Percentiles rank a stretch among this genome's conserved stretches.
Evolutionary conservation across 2,113 vertebrate species (phyloP).

Genomic region (Pseudonaja textilis): DNA sequence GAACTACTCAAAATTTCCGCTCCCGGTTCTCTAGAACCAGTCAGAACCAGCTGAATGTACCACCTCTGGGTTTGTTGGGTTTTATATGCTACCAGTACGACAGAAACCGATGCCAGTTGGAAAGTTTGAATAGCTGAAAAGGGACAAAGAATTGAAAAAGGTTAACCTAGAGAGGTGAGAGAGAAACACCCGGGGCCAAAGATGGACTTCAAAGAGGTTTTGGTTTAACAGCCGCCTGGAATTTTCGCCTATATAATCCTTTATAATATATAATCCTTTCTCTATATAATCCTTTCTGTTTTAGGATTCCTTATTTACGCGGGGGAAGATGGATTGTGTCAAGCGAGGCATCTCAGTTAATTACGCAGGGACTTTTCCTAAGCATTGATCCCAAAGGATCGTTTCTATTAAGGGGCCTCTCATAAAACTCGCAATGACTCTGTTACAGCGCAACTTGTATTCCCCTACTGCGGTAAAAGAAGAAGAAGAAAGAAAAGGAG

Average conservation of each 20-base stretch:
- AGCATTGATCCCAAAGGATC: neutral
- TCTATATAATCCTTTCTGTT: neutral
- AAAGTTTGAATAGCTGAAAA: neutral
- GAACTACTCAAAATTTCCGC: no score
- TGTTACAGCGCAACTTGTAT: neutral
- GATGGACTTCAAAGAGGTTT: neutral
- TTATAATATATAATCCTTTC: no score
- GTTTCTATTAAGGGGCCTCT: neutral
- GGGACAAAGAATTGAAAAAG: neutral
- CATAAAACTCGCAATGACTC: neutral
- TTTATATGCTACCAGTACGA: neutral
- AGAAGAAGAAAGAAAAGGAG: neutral
- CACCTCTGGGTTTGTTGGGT: neutral
- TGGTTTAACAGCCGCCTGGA: neutral
- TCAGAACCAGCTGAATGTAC: no score
- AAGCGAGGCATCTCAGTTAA: neutral
- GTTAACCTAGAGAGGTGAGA: neutral
- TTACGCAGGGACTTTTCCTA: neutral
- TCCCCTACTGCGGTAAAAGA: neutral
- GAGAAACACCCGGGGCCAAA: neutral
- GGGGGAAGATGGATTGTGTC: neutral
- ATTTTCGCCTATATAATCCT: neutral
- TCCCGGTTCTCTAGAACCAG: no score
- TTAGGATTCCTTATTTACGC: neutral
- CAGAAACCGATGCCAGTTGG: neutral